Conservation (phyloP, 2,113 vertebrate species). For the Tupaia tana region DNA sequence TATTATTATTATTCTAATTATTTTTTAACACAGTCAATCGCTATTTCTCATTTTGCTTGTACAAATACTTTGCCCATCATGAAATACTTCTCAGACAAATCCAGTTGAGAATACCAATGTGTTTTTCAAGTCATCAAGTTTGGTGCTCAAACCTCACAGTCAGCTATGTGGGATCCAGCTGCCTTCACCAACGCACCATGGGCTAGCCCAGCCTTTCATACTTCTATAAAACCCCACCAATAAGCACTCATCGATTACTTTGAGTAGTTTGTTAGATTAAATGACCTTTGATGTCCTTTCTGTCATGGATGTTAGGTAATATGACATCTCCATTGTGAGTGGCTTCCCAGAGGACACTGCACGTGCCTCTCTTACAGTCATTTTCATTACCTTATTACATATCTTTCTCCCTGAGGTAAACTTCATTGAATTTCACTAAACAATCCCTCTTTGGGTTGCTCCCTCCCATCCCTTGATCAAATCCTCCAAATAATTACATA, state of each 20-base stretch:
- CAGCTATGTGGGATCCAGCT: no score
- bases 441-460: background rate
- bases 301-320: background rate
- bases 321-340: background rate
- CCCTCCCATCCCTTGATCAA: no score
- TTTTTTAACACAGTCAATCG: no score
- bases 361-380: background rate
- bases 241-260: background rate
- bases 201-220: background rate
- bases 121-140: no score
- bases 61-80: no score
- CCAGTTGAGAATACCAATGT: no score
- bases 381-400: background rate
- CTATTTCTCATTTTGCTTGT: no score
- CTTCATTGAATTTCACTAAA: background rate
- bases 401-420: background rate
- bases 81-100: no score
- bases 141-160: no score
- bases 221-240: background rate
- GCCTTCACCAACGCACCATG: no score
- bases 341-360: background rate
- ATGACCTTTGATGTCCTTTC: background rate
- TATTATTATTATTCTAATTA: no score
- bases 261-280: background rate
- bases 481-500: no score